Evolutionary conservation across 2,113 vertebrate species (phyloP).

Genomic region (Neotragus moschatus): DNA sequence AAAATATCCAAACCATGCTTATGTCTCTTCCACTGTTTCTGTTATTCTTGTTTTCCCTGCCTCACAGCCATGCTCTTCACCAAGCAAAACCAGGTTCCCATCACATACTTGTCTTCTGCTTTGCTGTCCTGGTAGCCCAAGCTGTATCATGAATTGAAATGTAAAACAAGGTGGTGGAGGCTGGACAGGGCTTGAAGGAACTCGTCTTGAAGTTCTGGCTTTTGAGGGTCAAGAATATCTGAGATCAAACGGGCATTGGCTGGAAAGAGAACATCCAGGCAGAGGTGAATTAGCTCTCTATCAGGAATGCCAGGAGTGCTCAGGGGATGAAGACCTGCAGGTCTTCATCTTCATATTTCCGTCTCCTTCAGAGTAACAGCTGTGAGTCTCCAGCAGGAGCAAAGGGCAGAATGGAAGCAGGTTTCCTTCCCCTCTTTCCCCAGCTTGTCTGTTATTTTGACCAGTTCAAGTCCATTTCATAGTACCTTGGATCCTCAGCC

Average conservation of each 20-base stretch:
- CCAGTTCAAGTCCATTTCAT: neutral
- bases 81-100: neutral
- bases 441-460: neutral
- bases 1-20: neutral
- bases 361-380: neutral
- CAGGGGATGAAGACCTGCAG: neutral
- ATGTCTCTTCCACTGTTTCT: neutral
- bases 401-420: neutral
- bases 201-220: neutral
- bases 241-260: neutral
- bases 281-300: neutral
- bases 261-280: neutral
- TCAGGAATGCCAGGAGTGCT: neutral
- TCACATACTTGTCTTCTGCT: neutral
- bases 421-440: neutral
- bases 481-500: neutral
- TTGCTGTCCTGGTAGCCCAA: neutral
- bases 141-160: neutral
- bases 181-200: neutral
- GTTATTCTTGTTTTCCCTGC: neutral
- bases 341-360: neutral
- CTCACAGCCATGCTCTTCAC: neutral
- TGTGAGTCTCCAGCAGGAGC: neutral
- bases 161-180: neutral
- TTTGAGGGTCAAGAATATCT: neutral